A percentile compares a stretch with the other conserved stretches of the same genome.
Conservation (phyloP, 2,888 invertebrate genomes). For the Litoditis marina region DNA sequence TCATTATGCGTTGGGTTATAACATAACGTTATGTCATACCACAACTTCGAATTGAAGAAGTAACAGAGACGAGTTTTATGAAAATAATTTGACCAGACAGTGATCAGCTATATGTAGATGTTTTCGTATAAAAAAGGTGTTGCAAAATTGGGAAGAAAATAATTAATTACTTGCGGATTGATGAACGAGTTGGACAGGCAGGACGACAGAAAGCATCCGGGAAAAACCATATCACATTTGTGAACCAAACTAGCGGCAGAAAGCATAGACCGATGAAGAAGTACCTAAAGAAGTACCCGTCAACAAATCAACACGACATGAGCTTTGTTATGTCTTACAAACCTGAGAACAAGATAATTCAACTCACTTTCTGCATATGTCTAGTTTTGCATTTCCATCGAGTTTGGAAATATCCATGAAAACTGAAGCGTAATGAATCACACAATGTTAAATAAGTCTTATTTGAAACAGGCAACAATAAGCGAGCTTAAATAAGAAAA, state of each 20-base stretch:
- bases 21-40: too few relatives aligned
- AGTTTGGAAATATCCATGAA: conserved; percentile 36
- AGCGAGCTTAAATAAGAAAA: too few relatives aligned
- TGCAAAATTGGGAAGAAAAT: too few relatives aligned
- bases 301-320: neutral
- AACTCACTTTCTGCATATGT: conserved; percentile 36
- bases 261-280: conserved; percentile 34
- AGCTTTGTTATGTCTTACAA: neutral
- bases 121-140: too few relatives aligned
- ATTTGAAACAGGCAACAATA: too few relatives aligned
- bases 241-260: conserved; percentile 38
- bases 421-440: too few relatives aligned
- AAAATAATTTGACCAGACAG: neutral
- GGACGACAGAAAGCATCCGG: conserved; percentile 35
- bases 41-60: too few relatives aligned
- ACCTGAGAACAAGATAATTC: neutral
- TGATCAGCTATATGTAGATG: too few relatives aligned
- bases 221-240: conserved; percentile 40
- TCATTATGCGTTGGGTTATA: too few relatives aligned
- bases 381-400: conserved; percentile 24
- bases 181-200: conserved; percentile 18
- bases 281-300: conserved; percentile 22
- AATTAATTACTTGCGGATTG: conserved; percentile 32
- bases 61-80: too few relatives aligned
- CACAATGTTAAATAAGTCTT: too few relatives aligned